Conservation (phyloP, 2,888 invertebrate species). For the Gastrophysa polygoni region DNA sequence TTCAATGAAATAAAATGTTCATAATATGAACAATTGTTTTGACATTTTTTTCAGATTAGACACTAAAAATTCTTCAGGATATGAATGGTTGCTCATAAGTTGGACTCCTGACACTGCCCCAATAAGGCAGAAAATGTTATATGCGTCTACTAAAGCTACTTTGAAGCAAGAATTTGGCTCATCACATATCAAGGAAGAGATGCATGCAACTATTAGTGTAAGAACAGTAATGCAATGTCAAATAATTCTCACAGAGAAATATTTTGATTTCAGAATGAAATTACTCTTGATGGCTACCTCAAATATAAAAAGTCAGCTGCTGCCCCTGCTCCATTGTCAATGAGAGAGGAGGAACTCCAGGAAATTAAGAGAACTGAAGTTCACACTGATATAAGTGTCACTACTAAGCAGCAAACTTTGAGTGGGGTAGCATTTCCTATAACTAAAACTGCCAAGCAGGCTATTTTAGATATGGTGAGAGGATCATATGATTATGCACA, state of each 20-base stretch:
- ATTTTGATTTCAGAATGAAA: conserved; percentile 72
- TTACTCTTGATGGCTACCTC: conserved; percentile 80
- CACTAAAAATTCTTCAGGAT: conserved; percentile 76
- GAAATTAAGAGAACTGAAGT: conserved; percentile 75
- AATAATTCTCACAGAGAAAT: too few relatives aligned
- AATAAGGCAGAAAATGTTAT: conserved; percentile 95
- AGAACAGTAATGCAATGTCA: too few relatives aligned
- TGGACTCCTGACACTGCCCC: conserved; percentile 95
- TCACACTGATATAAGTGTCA: conserved; percentile 76
- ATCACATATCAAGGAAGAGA: conserved; percentile 90
- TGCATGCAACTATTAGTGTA: conserved; percentile 85
- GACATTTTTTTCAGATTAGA: conserved; percentile 66
- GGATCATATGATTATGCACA: conserved; percentile 89
- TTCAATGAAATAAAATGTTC: not conserved
- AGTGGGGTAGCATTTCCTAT: conserved; percentile 91
- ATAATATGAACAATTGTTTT: not conserved
- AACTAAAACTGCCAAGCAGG: conserved; percentile 77
- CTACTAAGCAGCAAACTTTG: conserved; percentile 86
- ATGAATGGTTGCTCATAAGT: conserved; percentile 91
- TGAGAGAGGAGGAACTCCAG: conserved; percentile 83
- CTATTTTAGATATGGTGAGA: conserved; percentile 73
- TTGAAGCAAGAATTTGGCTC: conserved; percentile 96
- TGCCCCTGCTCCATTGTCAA: conserved; percentile 89
- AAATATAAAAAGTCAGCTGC: conserved; percentile 77
- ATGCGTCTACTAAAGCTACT: conserved; percentile 97